phyloP scores from a whole-genome alignment of 2,888 invertebrate species.

The Isotomurus palustris region DNA sequence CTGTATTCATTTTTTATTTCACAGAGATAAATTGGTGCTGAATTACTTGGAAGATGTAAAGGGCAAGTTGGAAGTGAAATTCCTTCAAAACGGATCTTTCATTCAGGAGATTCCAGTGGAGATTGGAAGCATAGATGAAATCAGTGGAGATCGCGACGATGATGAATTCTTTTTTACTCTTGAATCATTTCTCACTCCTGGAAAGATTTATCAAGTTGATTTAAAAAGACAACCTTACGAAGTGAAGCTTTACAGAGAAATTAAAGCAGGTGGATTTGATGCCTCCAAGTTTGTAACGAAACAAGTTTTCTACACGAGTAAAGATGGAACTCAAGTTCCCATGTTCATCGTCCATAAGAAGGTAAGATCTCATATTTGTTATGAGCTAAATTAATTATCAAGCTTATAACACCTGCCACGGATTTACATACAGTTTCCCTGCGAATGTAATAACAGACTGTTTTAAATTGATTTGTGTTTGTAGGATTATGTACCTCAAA shows the following conservation, averaged over 20 bases:
- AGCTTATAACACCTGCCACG: background rate
- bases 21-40: conserved; percentile 69
- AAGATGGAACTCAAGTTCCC: conserved; percentile 88
- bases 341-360: conserved; percentile 88
- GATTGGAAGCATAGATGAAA: conserved; percentile 80
- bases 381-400: background rate
- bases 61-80: conserved; percentile 78
- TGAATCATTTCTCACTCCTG: conserved; percentile 87
- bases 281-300: conserved; percentile 70
- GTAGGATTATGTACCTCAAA: conserved; percentile 12
- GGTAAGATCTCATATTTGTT: too few species aligned
- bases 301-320: conserved; percentile 87
- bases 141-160: conserved; percentile 77
- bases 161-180: conserved; percentile 90
- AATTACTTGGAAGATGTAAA: conserved; percentile 92
- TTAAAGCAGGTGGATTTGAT: conserved; percentile 78
- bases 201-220: conserved; percentile 79
- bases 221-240: conserved; percentile 56
- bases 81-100: conserved; percentile 64
- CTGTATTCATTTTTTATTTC: background rate
- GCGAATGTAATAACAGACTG: background rate
- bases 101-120: conserved; percentile 72
- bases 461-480: background rate
- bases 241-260: conserved; percentile 61
- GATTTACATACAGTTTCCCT: conserved; percentile 55